phyloP scores from a whole-genome alignment of 2,888 invertebrate genomes.

The Diloba caeruleocephala region DNA sequence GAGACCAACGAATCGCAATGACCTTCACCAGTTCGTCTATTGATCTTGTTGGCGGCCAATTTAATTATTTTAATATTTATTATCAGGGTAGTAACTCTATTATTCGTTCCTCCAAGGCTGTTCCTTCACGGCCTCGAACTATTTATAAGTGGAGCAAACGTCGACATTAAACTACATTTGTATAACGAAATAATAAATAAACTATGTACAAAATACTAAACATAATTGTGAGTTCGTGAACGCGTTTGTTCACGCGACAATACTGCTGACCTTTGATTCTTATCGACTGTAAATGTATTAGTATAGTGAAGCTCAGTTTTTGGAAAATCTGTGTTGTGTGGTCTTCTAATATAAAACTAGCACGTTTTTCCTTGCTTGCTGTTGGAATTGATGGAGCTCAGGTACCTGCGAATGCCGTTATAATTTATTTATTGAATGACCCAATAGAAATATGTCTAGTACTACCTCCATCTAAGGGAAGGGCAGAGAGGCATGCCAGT shows the following conservation, averaged over 20 bases:
- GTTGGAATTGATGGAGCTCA: too few species aligned
- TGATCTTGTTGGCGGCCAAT: too few species aligned
- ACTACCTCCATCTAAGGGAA: too few species aligned
- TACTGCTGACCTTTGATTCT: constrained; percentile 45
- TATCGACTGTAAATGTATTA: constrained; percentile 35
- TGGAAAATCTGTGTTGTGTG: not conserved
- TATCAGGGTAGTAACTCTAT: not conserved
- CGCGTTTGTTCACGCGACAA: constrained; percentile 48
- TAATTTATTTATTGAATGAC: too few species aligned
- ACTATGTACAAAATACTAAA: constrained; percentile 56
- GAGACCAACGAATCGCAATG: too few species aligned
- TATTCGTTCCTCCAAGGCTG: constrained; percentile 1
- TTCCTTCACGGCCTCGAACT: constrained; percentile 17
- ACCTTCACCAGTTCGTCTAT: too few species aligned
- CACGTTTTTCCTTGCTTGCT: too few species aligned
- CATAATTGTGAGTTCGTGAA: constrained; percentile 53
- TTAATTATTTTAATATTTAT: constrained; percentile 1
- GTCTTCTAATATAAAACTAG: too few species aligned
- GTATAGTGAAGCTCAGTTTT: constrained; percentile 5
- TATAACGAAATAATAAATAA: constrained; percentile 60
- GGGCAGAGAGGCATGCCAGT: too few species aligned
- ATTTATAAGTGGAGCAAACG: constrained; percentile 36
- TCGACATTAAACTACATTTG: constrained; percentile 50
- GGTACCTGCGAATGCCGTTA: too few species aligned
- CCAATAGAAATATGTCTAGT: too few species aligned